Evolutionary conservation across 2,797 vertebrate species (phyloP).

Genomic region (Hydrolagus colliei): DNA sequence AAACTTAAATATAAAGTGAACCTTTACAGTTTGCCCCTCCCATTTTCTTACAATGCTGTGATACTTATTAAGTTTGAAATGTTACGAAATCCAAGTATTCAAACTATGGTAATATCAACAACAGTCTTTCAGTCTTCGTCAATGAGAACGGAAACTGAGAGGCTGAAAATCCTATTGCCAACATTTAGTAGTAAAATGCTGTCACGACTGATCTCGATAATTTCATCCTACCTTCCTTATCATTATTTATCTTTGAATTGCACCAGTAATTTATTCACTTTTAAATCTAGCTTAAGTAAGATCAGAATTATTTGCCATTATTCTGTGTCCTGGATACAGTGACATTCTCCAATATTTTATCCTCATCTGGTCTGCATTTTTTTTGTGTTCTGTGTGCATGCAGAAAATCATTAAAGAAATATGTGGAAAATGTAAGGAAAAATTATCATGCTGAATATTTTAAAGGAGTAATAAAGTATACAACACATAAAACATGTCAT

Average conservation of each 20-base stretch:
- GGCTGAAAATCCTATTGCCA: no score
- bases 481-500: background rate
- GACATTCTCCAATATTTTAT: background rate
- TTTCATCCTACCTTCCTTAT: no score
- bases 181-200: no score
- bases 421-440: background rate
- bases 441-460: background rate
- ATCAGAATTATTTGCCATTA: background rate
- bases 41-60: no score
- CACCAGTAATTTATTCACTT: background rate
- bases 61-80: no score
- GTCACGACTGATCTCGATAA: no score
- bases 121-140: no score
- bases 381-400: background rate
- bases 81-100: no score
- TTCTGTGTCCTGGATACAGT: background rate
- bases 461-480: background rate
- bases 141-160: no score
- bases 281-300: background rate
- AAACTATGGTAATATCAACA: no score
- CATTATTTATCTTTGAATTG: background rate
- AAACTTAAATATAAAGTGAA: no score
- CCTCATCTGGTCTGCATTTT: background rate
- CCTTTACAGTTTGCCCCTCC: no score
- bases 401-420: background rate